Evolutionary conservation across 2,888 invertebrate species (phyloP).

Genomic region (Conus canariensis): DNA sequence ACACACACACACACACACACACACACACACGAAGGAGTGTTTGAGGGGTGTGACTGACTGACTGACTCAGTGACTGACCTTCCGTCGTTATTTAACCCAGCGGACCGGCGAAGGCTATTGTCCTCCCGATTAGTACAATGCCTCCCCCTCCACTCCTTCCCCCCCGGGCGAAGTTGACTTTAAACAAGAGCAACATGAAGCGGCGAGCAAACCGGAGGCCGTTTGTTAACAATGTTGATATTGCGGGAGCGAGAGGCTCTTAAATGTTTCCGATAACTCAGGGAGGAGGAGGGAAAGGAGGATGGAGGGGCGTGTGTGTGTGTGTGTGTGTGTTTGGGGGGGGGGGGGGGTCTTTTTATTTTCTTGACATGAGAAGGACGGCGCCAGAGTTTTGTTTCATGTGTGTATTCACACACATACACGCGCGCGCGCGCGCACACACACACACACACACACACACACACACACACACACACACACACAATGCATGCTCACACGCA

Average conservation of each 20-base stretch:
- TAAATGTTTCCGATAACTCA: not conserved
- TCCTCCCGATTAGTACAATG: too few relatives aligned
- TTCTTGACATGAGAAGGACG: not conserved
- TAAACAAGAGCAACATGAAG: not conserved
- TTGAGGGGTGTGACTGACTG: too few relatives aligned
- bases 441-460: not conserved
- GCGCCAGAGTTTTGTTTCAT: not conserved
- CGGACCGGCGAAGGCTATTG: too few relatives aligned
- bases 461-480: not conserved
- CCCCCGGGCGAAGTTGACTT: slow-evolving; percentile 24
- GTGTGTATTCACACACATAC: not conserved
- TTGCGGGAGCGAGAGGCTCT: not conserved
- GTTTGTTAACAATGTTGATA: not conserved
- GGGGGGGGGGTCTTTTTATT: too few relatives aligned
- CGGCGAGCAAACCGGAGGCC: not conserved
- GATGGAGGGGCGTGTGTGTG: too few relatives aligned
- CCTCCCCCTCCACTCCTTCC: too few relatives aligned
- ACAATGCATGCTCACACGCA: not conserved
- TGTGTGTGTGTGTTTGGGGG: too few relatives aligned
- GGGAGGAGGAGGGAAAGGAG: not conserved
- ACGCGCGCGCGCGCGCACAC: not conserved
- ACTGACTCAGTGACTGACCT: too few relatives aligned
- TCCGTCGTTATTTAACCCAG: too few relatives aligned
- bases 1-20: too few relatives aligned
- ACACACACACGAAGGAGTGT: too few relatives aligned